A percentile compares a stretch with the other conserved stretches of the same genome.
Evolutionary conservation across 1,140 invertebrate species (phyloP).

Genomic region (Acyrthosiphon pisum): DNA sequence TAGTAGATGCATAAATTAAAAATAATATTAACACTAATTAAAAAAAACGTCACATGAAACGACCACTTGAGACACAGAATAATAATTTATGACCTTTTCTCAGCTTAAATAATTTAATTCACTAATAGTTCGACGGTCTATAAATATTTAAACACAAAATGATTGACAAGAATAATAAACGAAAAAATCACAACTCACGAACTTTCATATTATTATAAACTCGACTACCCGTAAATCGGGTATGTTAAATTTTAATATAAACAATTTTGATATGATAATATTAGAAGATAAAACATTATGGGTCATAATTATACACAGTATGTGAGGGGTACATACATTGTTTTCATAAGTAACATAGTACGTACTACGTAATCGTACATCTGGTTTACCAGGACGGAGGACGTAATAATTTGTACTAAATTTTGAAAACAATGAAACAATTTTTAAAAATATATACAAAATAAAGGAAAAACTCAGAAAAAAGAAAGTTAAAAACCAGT

Average conservation of each 20-base stretch:
- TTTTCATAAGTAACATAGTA: background rate
- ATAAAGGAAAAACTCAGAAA: background rate
- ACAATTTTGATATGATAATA: background rate
- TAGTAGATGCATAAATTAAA: background rate
- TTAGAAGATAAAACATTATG: background rate
- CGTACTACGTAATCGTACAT: background rate
- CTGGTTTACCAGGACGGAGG: background rate
- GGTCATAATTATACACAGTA: background rate
- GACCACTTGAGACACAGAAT: background rate
- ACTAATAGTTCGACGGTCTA: background rate
- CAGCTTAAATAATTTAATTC: conserved; percentile 21
- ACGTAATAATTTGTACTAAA: background rate
- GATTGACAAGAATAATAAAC: conserved; percentile 38
- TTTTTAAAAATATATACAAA: background rate
- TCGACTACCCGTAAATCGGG: background rate
- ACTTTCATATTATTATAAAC: conserved; percentile 20
- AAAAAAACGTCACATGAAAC: conserved; percentile 8
- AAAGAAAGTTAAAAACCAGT: background rate
- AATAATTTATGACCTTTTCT: conserved; percentile 41
- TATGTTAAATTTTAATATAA: background rate
- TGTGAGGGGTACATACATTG: background rate
- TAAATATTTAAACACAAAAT: conserved; percentile 28
- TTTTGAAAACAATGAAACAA: background rate
- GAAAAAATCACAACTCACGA: background rate
- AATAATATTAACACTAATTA: background rate